Base-by-base conservation (phyloP, 2,888 invertebrate genomes). In the Mesopsocus fuscifrons region DNA sequence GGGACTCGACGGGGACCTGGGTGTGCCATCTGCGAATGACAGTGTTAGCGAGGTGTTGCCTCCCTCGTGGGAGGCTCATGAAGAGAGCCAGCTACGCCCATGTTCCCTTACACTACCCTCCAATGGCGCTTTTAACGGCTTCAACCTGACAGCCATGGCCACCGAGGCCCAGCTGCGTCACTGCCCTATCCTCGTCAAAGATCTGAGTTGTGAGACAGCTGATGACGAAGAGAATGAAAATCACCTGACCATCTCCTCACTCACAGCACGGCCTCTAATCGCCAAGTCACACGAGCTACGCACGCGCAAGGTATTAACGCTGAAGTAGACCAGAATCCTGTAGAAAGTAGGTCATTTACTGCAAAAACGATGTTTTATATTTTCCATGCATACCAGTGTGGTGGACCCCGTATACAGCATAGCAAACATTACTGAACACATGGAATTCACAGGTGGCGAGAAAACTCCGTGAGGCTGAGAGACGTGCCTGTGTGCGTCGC, bases 211-310 rank as follows among this genome's bases (percentile, higher is more conserved):
- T 20, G 61, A 63, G 30, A 58, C 69, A 52, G 57, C 57, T 46
- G 60, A 68, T 17, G 77, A 77, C 53, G 72, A 71, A 42, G 78
- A 78, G 55, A 77, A 77, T 54, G 78, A 78, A 56, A 77, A 77
- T 45, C 60, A 77, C 49, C 61, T 78, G 58, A 78, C 78, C 16
- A 71, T 78, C 41, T 77, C 77, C 17, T 77, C 77, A 47, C 69
- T 78, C 50, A 77, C 78, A 21, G 78, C 77, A 15, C 64, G 77
- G 23, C 78, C 78, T 23, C 62, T 78, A 52, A 70, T 78, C 49
- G 78, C 77, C 23, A 78, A 76, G 48, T 74, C 76, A 1, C 65
- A 70, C 41, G 73, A 74, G 49, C 58, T 77, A 6, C 15, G 11
- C n/a, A 6, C 6, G 20, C 17, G 21, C 5, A 38, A 38, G 20